phyloP scores from a whole-genome alignment of 2,888 invertebrate genomes.

The Pseudococcus longispinus region DNA sequence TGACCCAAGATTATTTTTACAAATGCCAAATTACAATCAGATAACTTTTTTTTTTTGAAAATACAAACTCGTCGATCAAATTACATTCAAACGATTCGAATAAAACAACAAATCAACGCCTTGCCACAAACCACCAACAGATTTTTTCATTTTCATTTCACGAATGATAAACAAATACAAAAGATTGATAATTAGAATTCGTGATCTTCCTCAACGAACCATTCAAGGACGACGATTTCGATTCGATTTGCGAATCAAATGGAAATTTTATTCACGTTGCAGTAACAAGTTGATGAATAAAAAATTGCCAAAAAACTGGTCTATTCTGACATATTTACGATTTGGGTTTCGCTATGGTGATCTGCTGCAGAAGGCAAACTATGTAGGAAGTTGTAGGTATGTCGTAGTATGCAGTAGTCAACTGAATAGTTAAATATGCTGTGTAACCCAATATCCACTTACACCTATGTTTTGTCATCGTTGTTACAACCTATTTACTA shows the following conservation, averaged over 20 bases:
- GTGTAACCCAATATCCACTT: background rate
- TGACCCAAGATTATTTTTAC: too few relatives aligned
- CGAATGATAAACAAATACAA: background rate
- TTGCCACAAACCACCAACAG: background rate
- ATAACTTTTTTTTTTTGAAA: background rate
- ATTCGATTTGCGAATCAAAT: slow-evolving; percentile 2
- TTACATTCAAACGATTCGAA: background rate
- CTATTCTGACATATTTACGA: background rate
- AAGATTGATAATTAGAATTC: background rate
- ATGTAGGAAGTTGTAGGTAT: slow-evolving; percentile 18
- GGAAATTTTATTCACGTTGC: background rate
- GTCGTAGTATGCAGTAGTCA: background rate
- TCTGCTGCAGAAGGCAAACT: background rate
- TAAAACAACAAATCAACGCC: background rate
- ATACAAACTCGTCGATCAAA: background rate
- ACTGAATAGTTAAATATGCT: background rate
- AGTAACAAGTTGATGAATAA: background rate
- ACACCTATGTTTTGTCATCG: background rate
- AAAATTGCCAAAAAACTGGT: background rate
- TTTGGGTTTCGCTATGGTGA: background rate
- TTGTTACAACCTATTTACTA: background rate
- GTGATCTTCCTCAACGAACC: background rate
- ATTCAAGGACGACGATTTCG: background rate
- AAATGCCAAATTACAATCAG: too few relatives aligned
- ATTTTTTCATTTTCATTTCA: background rate